These are phyloP conservation scores for human (Homo sapiens) DNA, from an alignment of 2,113 vertebrate species.

Conservation along the genomic window DNA sequence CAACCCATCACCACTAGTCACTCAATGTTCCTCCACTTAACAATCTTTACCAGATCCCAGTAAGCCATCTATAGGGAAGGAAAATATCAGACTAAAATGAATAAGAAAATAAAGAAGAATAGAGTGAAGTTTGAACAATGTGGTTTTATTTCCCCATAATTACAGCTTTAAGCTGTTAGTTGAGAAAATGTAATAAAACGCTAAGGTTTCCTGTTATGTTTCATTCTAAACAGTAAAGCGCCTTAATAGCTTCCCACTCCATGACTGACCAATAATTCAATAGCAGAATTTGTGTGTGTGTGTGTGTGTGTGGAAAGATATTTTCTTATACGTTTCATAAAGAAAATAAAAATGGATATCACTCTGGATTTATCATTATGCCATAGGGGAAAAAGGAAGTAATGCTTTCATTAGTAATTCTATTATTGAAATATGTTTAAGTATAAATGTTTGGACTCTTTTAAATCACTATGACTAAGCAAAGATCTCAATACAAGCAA, in stretches of 20 bases:
- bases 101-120: slow-evolving; percentile 47
- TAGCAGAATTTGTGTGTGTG: neutral
- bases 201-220: slow-evolving; percentile 47
- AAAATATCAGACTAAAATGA: slow-evolving; percentile 39
- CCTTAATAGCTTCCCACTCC: slow-evolving; percentile 42
- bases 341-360: slow-evolving; percentile 39
- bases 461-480: neutral
- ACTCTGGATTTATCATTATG: neutral
- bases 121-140: slow-evolving; percentile 26
- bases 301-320: neutral
- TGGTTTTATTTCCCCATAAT: slow-evolving; percentile 43
- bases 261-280: slow-evolving; percentile 14
- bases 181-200: slow-evolving; percentile 67
- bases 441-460: neutral
- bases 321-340: slow-evolving; percentile 4
- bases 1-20: neutral
- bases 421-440: slow-evolving; percentile 24
- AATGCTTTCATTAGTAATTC: neutral
- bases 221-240: slow-evolving; percentile 45
- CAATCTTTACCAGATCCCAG: neutral
- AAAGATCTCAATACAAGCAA: neutral
- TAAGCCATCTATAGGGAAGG: neutral
- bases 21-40: neutral
- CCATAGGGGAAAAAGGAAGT: neutral
- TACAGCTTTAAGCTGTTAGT: slow-evolving; percentile 43